phyloP scores from a whole-genome alignment of 23 tunicate species.

The Diplosoma virens region DNA sequence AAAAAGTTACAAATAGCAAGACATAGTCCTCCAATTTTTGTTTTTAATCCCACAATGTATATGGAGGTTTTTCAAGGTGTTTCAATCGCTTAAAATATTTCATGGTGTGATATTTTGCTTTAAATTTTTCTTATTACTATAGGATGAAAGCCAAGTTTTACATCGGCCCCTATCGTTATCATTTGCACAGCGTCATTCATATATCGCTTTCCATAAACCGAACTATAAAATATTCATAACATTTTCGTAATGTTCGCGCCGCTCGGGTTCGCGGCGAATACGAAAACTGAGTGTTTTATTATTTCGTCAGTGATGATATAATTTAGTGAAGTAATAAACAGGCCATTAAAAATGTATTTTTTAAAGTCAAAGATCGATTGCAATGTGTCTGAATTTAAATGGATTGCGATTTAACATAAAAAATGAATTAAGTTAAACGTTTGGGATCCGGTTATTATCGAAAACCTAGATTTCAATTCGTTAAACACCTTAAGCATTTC shows the following conservation, averaged over 20 bases:
- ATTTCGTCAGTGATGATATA: not conserved
- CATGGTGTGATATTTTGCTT: not conserved
- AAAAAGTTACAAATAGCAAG: too few relatives aligned
- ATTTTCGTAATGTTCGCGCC: not conserved
- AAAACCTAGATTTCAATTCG: not conserved
- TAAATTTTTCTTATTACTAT: not conserved
- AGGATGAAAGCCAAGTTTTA: not conserved
- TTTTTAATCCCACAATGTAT: too few relatives aligned
- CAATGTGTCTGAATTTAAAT: too few relatives aligned
- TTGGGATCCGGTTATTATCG: too few relatives aligned
- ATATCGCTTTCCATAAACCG: conserved; percentile 3
- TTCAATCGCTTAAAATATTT: too few relatives aligned
- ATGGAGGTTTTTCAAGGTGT: too few relatives aligned
- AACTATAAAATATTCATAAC: conserved; percentile 30
- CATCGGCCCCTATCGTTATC: not conserved
- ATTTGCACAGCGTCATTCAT: not conserved
- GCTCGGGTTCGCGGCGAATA: not conserved
- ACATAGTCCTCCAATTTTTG: too few relatives aligned
- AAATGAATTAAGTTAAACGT: too few relatives aligned
- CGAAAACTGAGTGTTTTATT: not conserved
- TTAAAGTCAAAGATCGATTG: not conserved
- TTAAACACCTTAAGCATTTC: not conserved
- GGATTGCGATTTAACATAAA: too few relatives aligned
- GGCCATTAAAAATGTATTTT: not conserved
- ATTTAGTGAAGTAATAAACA: conserved; percentile 9